Evolutionary conservation across 2,888 invertebrate genomes (phyloP).

Genomic region (Chalcis sispes): DNA sequence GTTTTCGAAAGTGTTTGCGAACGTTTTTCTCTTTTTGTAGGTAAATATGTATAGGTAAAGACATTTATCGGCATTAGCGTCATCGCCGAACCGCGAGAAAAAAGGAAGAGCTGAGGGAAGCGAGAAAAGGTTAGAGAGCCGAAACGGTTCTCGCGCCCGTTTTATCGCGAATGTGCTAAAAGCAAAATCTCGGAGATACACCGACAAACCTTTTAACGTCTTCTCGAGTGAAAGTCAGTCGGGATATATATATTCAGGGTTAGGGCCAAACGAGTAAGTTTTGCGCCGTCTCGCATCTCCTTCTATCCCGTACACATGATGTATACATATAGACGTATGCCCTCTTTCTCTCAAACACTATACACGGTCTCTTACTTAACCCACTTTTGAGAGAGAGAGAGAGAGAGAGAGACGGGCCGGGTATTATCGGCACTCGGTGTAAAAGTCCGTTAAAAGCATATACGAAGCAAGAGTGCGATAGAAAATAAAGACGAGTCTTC

Average conservation of each 20-base stretch:
- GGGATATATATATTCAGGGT: conserved; percentile 57
- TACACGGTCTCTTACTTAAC: conserved; percentile 46
- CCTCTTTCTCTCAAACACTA: background rate
- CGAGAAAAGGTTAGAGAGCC: conserved; percentile 31
- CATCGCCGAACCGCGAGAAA: conserved; percentile 47
- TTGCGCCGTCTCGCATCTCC: background rate
- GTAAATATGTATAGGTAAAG: conserved; percentile 61
- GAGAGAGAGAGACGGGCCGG: background rate
- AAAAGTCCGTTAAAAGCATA: background rate
- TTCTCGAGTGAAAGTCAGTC: conserved; percentile 70
- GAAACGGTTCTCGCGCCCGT: conserved; percentile 58
- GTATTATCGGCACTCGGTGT: conserved; percentile 10
- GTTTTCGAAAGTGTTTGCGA: background rate
- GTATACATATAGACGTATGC: background rate
- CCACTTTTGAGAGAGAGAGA: conserved; percentile 36
- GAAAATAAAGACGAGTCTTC: conserved; percentile 3
- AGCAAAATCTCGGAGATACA: conserved; percentile 75
- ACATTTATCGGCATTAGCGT: conserved; percentile 69
- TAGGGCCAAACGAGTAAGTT: conserved; percentile 56
- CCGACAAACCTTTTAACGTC: conserved; percentile 75
- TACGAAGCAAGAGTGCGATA: background rate
- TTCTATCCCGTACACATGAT: background rate
- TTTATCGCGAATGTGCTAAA: conserved; percentile 75
- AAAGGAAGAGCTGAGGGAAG: background rate
- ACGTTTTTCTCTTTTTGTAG: background rate